These are phyloP conservation scores for Pyrochroa serraticornis DNA, from an alignment of 2,888 invertebrate species.

Conservation along the genomic window DNA sequence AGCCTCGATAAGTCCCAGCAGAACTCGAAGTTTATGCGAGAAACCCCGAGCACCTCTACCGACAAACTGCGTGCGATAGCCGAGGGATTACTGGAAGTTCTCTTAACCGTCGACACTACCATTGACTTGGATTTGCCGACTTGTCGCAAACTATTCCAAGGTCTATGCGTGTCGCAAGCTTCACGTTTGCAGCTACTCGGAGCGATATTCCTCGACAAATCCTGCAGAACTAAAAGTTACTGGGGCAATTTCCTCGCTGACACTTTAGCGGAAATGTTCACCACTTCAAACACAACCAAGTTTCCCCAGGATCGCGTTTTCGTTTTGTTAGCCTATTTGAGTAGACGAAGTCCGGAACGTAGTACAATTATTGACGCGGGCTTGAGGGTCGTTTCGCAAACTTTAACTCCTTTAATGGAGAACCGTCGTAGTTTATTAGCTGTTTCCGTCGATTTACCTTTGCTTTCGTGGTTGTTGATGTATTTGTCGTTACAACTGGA, in stretches of 20 bases:
- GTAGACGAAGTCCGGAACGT: slow-evolving; percentile 75
- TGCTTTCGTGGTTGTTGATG: slow-evolving; percentile 77
- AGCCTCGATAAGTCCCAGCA: slow-evolving; percentile 26
- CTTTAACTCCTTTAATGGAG: slow-evolving; percentile 59
- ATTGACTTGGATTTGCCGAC: slow-evolving; percentile 53
- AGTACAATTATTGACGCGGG: slow-evolving; percentile 70
- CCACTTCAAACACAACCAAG: slow-evolving; percentile 76
- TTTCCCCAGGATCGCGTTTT: slow-evolving; percentile 90
- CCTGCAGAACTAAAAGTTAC: slow-evolving; percentile 61
- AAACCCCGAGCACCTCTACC: slow-evolving; percentile 68
- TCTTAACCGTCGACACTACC: slow-evolving; percentile 61
- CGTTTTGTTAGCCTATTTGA: slow-evolving; percentile 84
- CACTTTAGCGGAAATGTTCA: slow-evolving; percentile 78
- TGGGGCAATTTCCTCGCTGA: slow-evolving; percentile 92
- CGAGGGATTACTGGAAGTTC: slow-evolving; percentile 81
- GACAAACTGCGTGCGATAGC: slow-evolving; percentile 84
- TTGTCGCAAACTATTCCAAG: slow-evolving; percentile 72
- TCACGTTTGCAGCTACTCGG: slow-evolving; percentile 80
- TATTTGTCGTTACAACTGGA: slow-evolving; percentile 78
- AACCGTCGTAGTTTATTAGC: slow-evolving; percentile 58
- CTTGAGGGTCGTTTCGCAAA: slow-evolving; percentile 64
- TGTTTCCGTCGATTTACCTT: slow-evolving; percentile 67
- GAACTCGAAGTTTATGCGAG: slow-evolving; percentile 12
- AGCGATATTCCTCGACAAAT: slow-evolving; percentile 76
- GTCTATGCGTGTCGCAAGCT: slow-evolving; percentile 77